A percentile compares a stretch with the other conserved stretches of the same genome.
Evolutionary conservation across 2,113 vertebrate genomes (phyloP).

Genomic region (Vulpes ferrilata): DNA sequence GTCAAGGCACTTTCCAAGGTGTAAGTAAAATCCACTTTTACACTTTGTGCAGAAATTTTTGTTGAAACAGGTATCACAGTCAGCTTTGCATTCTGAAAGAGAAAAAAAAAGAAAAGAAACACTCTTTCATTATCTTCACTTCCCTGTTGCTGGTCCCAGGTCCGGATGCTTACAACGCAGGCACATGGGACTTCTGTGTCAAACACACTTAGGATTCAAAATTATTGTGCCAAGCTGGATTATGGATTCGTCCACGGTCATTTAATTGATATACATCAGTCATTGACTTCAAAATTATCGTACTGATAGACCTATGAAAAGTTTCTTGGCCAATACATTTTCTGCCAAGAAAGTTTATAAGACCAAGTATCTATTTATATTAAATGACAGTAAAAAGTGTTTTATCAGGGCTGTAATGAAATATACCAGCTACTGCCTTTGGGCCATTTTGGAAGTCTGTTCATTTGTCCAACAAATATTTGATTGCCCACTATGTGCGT

Average conservation of each 20-base stretch:
- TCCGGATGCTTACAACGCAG: background rate
- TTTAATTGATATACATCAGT: background rate
- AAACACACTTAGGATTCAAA: background rate
- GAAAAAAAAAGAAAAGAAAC: constrained; percentile 71
- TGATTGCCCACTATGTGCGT: background rate
- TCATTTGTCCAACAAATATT: background rate
- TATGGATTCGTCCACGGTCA: background rate
- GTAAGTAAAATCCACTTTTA: constrained; percentile 96
- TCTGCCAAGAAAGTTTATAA: background rate
- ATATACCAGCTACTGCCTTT: background rate
- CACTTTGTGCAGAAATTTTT: constrained; percentile 99
- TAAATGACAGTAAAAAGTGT: constrained; percentile 3
- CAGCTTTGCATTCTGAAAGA: constrained; percentile 97
- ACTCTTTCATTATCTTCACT: background rate
- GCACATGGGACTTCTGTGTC: background rate
- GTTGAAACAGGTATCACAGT: constrained; percentile 99
- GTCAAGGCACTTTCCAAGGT: constrained; percentile 97
- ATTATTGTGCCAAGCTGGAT: background rate
- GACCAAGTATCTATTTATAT: background rate
- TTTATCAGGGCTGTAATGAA: background rate
- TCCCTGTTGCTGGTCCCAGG: background rate
- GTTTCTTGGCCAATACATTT: background rate
- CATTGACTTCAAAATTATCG: background rate
- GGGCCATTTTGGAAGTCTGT: background rate
- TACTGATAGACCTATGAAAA: background rate